Conservation (phyloP, 2,113 vertebrate genomes). For the Phaethornis superciliosus region DNA sequence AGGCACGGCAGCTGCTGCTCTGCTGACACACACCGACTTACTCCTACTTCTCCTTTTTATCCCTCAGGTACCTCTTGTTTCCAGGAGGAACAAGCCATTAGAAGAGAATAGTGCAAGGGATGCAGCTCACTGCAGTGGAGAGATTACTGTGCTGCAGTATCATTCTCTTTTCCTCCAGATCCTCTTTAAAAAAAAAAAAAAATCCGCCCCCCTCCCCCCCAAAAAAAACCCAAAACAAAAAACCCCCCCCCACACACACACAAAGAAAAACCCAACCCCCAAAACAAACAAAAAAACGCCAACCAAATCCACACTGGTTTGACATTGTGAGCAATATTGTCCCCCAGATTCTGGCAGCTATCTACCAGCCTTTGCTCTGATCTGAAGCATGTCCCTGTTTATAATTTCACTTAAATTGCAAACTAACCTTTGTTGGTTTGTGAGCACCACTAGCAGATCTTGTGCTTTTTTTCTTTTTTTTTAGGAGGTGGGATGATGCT, state of each 20-base stretch:
- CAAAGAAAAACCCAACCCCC: no score
- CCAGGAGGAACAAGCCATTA: neutral
- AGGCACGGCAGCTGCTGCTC: fast-evolving
- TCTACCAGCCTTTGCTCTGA: neutral
- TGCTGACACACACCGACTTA: neutral
- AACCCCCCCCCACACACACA: no score
- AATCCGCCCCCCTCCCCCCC: no score
- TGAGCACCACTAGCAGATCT: neutral
- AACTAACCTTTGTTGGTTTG: neutral
- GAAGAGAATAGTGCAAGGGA: neutral
- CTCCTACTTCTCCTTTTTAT: neutral
- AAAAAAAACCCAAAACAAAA: no score
- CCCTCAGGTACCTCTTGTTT: neutral
- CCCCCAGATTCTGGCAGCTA: neutral
- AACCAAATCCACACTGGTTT: neutral
- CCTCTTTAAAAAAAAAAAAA: neutral
- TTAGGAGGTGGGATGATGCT: neutral
- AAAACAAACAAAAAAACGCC: no score
- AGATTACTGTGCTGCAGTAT: neutral
- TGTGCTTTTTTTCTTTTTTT: neutral
- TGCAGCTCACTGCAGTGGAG: fast-evolving
- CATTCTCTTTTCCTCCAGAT: neutral
- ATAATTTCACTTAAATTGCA: neutral
- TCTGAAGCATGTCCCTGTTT: neutral
- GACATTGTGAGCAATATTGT: neutral